These are phyloP conservation scores for Halcyon chelicuti DNA, from an alignment of 2,797 vertebrate species.

Conservation along the genomic window DNA sequence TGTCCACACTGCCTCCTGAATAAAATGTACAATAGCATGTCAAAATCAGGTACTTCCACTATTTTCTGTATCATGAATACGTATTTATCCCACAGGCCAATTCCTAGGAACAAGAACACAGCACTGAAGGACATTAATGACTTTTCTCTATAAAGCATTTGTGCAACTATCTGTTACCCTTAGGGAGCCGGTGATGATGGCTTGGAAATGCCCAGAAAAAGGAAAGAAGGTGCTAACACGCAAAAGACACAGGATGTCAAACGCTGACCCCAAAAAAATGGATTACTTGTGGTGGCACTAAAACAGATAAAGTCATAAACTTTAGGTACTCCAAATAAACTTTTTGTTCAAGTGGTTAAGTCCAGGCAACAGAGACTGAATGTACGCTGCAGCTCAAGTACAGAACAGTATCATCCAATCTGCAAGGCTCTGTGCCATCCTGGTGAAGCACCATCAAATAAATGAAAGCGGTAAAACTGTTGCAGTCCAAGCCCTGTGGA, in stretches of 20 bases:
- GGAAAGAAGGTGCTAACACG: neutral
- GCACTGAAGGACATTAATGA: neutral
- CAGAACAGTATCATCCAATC: neutral
- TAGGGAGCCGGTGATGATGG: neutral
- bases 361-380: neutral
- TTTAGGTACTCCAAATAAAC: neutral
- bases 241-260: neutral
- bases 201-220: neutral
- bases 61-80: neutral
- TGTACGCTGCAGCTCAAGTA: neutral
- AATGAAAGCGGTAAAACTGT: neutral
- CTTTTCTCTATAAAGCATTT: neutral
- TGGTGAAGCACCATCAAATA: neutral
- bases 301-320: neutral
- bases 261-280: neutral
- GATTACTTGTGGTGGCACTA: neutral
- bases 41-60: neutral
- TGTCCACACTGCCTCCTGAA: neutral
- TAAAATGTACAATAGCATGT: neutral
- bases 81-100: neutral
- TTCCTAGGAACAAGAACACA: neutral
- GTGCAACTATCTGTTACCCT: neutral
- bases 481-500: neutral
- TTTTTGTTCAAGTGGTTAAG: neutral
- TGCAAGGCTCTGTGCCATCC: neutral